Evolutionary conservation across 2,797 vertebrate species (phyloP), one percentile per base, ranked within the genome.

Genomic region (Syndactyla subalaris): DNA sequence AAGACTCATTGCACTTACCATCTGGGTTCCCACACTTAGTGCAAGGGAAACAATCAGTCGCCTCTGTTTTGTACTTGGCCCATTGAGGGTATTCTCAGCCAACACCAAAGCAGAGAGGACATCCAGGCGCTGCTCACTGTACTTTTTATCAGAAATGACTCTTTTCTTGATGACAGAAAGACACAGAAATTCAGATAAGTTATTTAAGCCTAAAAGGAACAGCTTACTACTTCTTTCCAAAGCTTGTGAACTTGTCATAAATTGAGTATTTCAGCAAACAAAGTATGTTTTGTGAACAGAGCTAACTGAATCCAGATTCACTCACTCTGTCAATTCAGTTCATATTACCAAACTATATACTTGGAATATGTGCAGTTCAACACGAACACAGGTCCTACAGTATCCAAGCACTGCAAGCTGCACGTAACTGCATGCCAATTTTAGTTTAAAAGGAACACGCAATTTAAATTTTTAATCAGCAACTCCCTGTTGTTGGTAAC

Each of bases 121-220:
- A 72, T 99, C 99, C 97, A 99, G 98, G 46, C 99, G 98, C 96
- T 99, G 99, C 95, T 99, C 99, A 10, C 99, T 99, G 95, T 99
- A 99, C 97, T 99, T 99, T 97, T 99, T 99, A 95, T 99, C 99
- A 23, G 99, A 99, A 97, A 99, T 98, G 20, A 99, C 99, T 80
- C 99, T 98, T 99, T 99, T 99, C 99, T 99, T 97, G 34, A 97
- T 55, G 26, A 84, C 41, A 96, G 70, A 82, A 96, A 48, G 81
- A 84, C 58, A 85, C 0, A 93, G 10, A 90, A 94, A 76, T 62
- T 61, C 30, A 77, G 57, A 81, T 11, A 67, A 89, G 48, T 87
- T 57, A 93, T 22, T 18, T 38, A 67, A 72, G 39, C 8, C 13
- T 23, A 58, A 78, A 65, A 76, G 27, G 14, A 81, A 38, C 1